Evolutionary conservation across 1,140 invertebrate species (phyloP), one percentile per base, ranked within the genome.

Genomic region (Euwallacea fornicatus): DNA sequence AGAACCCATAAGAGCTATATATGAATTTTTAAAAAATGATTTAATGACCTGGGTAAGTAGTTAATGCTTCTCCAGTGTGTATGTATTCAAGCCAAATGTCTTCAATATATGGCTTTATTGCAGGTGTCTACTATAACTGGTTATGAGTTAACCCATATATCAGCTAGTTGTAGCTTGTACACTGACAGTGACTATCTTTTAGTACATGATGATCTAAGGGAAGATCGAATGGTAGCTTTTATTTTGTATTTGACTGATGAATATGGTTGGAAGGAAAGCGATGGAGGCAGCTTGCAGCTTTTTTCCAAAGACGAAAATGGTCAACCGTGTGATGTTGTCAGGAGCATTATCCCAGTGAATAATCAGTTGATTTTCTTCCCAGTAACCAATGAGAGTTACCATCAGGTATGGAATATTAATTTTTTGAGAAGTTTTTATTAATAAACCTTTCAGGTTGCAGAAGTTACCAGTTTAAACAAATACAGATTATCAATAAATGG

Each of bases 291-390:
- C 42, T 79, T 92, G 66, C 87, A 91, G 79, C 81, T 91, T 13
- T 86, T 91, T 58, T 80, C 83, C 59, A 84, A 82, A 46, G 86
- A 89, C 75, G 82, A 81, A n/a, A 72, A 81, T 50, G 85, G 85
- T 10, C 80, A 84, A 43, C 89, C 90, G 1, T 78, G 76, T 50
- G 78, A 83, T 0, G 82, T 87, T 11, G 82, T 84, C 2, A 82
- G 81, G 33, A 84, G 85, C 55, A 81, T 91, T 43, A 72, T 83
- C 43, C 91, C 90, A 0, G 82, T 84, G 68, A 90, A 89, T 76
- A 92, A 92, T 81, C 89, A 87, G 66, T 83, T 92, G 21, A 84
- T 89, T 15, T 90, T 92, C 76, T 92, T 92, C 72, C 86, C 88
- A 79, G 90, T 92, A 8, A 75, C 81, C 0, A 76, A 83, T 55